Conservation (phyloP, 2,888 invertebrate species). For the Cataglyphis rosenhaueri region DNA sequence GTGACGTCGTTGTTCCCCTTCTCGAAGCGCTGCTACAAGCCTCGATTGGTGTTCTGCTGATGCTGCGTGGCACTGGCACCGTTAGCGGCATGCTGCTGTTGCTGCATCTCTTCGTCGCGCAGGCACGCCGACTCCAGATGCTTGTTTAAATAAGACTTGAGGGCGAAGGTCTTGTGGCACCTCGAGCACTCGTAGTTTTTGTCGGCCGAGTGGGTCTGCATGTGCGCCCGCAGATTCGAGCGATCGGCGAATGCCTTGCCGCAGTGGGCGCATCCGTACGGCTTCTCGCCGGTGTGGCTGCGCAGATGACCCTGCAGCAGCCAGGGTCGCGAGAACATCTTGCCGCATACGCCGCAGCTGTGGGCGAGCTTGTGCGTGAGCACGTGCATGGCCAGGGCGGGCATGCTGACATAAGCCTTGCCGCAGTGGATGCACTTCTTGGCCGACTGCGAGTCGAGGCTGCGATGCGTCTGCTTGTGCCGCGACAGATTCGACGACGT, state of each 20-base stretch:
- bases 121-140: conserved; percentile 97
- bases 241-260: conserved; percentile 98
- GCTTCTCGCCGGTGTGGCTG: conserved; percentile 97
- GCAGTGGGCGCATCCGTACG: conserved; percentile 97
- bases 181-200: conserved; percentile 96
- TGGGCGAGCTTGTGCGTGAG: conserved; percentile 97
- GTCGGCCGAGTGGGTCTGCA: conserved; percentile 97
- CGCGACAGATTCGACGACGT: conserved; percentile 96
- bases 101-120: conserved; percentile 86
- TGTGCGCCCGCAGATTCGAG: conserved; percentile 96
- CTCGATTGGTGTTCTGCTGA: conserved; percentile 75
- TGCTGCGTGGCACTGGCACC: conserved; percentile 58
- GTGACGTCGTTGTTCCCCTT: conserved; percentile 41
- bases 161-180: conserved; percentile 96
- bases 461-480: conserved; percentile 96
- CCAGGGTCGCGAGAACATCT: conserved; percentile 99
- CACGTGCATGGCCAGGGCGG: conserved; percentile 97
- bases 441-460: conserved; percentile 95
- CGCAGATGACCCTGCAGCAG: conserved; percentile 94
- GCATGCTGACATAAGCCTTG: conserved; percentile 99
- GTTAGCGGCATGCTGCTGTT: conserved; percentile 60
- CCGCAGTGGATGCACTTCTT: conserved; percentile 98
- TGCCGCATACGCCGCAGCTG: conserved; percentile 97
- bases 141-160: conserved; percentile 98
- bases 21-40: conserved; percentile 81